These are phyloP conservation scores for Tragelaphus imberbis DNA, from an alignment of 2,113 vertebrate species.

Conservation along the genomic window DNA sequence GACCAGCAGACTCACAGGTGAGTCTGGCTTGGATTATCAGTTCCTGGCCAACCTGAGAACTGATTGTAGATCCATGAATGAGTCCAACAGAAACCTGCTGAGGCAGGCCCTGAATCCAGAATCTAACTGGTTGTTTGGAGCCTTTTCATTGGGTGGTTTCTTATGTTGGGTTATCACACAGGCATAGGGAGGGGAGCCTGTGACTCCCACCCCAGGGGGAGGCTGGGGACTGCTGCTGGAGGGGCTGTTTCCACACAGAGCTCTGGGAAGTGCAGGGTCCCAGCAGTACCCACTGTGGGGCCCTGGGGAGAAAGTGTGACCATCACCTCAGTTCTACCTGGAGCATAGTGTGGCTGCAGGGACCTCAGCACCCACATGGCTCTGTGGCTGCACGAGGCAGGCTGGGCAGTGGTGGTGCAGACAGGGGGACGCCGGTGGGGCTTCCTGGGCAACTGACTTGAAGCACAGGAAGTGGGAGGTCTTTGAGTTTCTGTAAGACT, in stretches of 20 bases:
- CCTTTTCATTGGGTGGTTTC: not conserved
- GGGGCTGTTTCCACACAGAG: not conserved
- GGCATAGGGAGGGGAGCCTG: not conserved
- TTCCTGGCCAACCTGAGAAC: not conserved
- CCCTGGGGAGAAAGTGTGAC: not conserved
- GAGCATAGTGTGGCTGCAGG: not conserved
- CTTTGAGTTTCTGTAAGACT: not conserved
- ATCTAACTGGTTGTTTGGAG: not conserved
- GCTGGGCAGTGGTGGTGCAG: not conserved
- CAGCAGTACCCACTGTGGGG: not conserved
- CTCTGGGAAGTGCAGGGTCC: not conserved
- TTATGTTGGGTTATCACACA: not conserved
- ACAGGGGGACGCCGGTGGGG: rapidly evolving
- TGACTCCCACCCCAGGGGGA: not conserved
- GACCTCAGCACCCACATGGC: not conserved
- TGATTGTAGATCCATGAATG: not conserved
- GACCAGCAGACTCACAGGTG: not conserved
- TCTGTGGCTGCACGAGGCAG: rapidly evolving
- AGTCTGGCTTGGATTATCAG: not conserved
- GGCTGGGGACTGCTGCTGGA: not conserved
- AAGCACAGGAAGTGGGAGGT: not conserved
- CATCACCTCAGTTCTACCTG: not conserved
- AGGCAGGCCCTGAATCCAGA: not conserved
- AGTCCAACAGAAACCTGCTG: not conserved
- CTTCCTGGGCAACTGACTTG: not conserved